phyloP scores from a whole-genome alignment of 2,797 vertebrate genomes.

The Lacerta viridis region DNA sequence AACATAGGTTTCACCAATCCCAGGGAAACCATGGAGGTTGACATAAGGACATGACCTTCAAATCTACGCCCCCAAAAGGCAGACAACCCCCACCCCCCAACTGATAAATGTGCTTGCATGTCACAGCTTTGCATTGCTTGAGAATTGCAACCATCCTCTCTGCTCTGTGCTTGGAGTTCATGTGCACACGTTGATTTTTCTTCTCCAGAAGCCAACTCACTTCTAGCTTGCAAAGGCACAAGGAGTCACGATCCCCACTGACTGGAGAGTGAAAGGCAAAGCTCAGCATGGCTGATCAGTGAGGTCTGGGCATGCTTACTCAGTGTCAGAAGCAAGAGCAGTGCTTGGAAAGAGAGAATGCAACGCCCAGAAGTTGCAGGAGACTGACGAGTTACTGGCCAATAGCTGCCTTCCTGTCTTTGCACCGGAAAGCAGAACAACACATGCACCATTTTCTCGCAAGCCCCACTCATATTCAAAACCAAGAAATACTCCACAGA shows the following conservation, averaged over 20 bases:
- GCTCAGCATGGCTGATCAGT: neutral
- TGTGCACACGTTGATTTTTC: neutral
- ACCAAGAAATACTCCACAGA: neutral
- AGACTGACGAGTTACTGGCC: neutral
- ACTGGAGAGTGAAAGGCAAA: neutral
- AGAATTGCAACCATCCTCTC: neutral
- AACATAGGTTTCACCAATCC: neutral
- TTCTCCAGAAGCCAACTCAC: neutral
- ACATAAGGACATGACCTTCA: neutral
- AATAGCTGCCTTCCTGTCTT: neutral
- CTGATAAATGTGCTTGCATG: neutral
- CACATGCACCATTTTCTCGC: neutral
- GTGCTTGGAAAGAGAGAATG: neutral
- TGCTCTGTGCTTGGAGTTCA: neutral
- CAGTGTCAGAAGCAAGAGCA: neutral
- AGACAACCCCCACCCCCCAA: neutral
- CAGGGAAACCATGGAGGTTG: too few relatives aligned
- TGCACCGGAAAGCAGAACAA: neutral
- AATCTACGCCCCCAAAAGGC: neutral
- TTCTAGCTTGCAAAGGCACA: neutral
- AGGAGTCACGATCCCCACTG: neutral
- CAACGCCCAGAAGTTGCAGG: too few relatives aligned
- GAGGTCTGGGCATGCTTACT: neutral
- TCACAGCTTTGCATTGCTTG: neutral
- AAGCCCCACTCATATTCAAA: neutral